Evolutionary conservation across 2,113 vertebrate species (phyloP).

Genomic region (human (Homo sapiens)): DNA sequence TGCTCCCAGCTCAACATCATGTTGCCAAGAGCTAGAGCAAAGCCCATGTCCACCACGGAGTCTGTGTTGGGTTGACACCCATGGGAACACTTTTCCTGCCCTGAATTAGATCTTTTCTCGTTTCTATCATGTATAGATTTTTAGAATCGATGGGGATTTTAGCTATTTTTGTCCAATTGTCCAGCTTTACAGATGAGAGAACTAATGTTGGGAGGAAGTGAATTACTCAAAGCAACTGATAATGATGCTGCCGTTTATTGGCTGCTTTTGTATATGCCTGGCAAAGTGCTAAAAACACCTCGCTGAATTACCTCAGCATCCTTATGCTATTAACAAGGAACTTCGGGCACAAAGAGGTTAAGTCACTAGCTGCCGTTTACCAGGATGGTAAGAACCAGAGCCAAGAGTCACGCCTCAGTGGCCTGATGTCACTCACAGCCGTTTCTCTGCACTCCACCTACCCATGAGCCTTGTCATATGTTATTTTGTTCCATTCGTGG

Average conservation of each 20-base stretch:
- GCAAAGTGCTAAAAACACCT: neutral
- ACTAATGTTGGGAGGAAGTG: neutral
- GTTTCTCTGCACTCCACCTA: too few relatives aligned
- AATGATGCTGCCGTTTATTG: neutral
- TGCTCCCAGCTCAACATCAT: fast-evolving
- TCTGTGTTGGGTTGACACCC: neutral
- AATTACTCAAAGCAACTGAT: neutral
- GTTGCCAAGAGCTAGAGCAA: neutral
- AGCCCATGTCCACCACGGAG: fast-evolving
- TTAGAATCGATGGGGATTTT: neutral
- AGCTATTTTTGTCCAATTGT: neutral
- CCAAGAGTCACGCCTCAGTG: fast-evolving
- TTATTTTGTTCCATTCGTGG: neutral
- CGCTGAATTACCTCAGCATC: neutral
- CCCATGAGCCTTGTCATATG: fast-evolving
- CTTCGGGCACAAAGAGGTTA: neutral
- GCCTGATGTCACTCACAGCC: fast-evolving
- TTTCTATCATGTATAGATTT: neutral
- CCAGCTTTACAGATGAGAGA: neutral
- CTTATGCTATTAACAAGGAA: too few relatives aligned
- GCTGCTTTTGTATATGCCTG: neutral
- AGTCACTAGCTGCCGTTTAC: neutral
- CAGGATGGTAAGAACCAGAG: fast-evolving
- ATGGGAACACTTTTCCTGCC: neutral
- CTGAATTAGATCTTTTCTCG: neutral